A percentile compares a stretch with the other conserved stretches of the same genome.
Evolutionary conservation across 2,113 vertebrate species (phyloP).

Genomic region (Saccopteryx leptura): DNA sequence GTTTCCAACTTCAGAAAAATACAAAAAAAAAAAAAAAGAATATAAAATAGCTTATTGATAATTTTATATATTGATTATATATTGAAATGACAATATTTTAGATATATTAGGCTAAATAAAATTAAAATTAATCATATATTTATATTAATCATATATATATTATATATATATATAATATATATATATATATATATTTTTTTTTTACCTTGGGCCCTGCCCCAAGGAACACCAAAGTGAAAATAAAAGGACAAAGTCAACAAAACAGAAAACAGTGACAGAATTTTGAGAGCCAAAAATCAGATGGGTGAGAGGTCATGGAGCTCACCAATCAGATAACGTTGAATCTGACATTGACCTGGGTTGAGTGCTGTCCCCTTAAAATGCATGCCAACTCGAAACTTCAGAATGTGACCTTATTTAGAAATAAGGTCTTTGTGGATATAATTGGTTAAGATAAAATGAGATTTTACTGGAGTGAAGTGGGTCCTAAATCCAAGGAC

Average conservation of each 20-base stretch:
- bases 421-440: not conserved
- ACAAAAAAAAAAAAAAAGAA: not conserved
- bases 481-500: too few relatives aligned
- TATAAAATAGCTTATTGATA: not conserved
- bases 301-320: not conserved
- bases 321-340: not conserved
- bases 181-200: not conserved
- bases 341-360: not conserved
- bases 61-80: not conserved
- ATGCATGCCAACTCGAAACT: not conserved
- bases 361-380: not conserved
- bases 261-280: not conserved
- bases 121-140: not conserved
- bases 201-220: not conserved
- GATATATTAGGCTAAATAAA: not conserved
- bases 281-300: too few relatives aligned
- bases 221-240: not conserved
- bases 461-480: not conserved
- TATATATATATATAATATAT: too few relatives aligned
- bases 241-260: not conserved
- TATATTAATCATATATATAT: too few relatives aligned
- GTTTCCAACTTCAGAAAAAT: too few relatives aligned
- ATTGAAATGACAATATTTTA: slow-evolving; percentile 14
- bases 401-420: not conserved
- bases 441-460: not conserved